Evolutionary conservation across 2,888 invertebrate species (phyloP).

Genomic region (Amiota communis): DNA sequence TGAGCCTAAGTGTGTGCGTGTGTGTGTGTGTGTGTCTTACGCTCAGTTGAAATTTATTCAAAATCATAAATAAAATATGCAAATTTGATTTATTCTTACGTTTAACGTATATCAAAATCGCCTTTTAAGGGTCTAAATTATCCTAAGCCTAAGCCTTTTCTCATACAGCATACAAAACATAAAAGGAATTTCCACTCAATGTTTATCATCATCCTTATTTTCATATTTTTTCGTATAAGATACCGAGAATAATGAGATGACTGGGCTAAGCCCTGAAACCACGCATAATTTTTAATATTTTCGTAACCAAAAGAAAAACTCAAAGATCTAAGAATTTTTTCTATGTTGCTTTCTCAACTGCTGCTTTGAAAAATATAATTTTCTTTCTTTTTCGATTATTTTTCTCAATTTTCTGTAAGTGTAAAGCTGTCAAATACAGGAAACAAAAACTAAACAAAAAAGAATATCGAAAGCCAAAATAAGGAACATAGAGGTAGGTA

Average conservation of each 20-base stretch:
- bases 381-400: background rate
- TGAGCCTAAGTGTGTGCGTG: background rate
- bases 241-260: background rate
- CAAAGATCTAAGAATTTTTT: slow-evolving; percentile 20
- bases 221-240: too few relatives aligned
- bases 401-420: slow-evolving; percentile 35
- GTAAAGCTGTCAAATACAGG: slow-evolving; percentile 60
- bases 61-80: slow-evolving; percentile 29
- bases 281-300: slow-evolving; percentile 26
- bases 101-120: slow-evolving; percentile 49
- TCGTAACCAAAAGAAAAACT: slow-evolving; percentile 10
- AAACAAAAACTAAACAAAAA: slow-evolving; percentile 17
- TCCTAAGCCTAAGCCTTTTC: background rate
- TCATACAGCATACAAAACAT: slow-evolving; percentile 1
- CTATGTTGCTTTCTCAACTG: background rate
- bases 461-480: background rate
- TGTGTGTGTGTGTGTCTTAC: too few relatives aligned
- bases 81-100: slow-evolving; percentile 26
- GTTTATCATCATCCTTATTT: background rate
- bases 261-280: background rate
- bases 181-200: background rate
- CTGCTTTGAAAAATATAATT: slow-evolving; percentile 1
- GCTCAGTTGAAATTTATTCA: slow-evolving; percentile 19
- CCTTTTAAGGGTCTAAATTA: slow-evolving; percentile 59
- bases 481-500: background rate